Evolutionary conservation across 2,113 vertebrate genomes (phyloP).

Genomic region (Trochalopteron elliotii): DNA sequence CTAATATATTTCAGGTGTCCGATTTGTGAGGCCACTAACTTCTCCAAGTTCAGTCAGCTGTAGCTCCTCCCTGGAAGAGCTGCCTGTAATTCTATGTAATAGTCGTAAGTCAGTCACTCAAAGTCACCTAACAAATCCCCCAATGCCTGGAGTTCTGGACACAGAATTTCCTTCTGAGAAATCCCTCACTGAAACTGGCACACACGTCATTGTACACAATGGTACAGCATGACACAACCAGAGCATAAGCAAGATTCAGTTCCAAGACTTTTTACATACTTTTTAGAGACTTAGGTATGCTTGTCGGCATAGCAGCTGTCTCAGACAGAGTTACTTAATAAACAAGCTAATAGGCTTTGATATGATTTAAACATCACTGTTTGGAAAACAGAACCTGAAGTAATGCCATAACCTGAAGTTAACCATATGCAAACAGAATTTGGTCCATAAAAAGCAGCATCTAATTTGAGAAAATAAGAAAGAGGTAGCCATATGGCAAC

Average conservation of each 20-base stretch:
- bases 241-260: background rate
- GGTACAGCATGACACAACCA: background rate
- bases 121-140: background rate
- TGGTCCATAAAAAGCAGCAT: background rate
- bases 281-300: background rate
- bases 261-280: background rate
- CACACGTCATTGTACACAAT: accelerated
- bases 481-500: background rate
- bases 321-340: background rate
- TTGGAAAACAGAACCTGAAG: background rate
- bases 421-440: background rate
- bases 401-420: background rate
- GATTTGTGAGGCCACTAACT: background rate
- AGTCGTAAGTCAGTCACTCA: background rate
- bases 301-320: background rate
- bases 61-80: background rate
- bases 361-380: background rate
- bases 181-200: background rate
- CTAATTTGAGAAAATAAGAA: background rate
- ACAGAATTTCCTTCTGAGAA: background rate
- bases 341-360: background rate
- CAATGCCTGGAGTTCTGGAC: background rate
- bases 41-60: background rate
- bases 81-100: background rate
- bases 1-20: background rate